These are phyloP conservation scores for Tapera naevia DNA, from an alignment of 2,797 vertebrate species.

Conservation along the genomic window DNA sequence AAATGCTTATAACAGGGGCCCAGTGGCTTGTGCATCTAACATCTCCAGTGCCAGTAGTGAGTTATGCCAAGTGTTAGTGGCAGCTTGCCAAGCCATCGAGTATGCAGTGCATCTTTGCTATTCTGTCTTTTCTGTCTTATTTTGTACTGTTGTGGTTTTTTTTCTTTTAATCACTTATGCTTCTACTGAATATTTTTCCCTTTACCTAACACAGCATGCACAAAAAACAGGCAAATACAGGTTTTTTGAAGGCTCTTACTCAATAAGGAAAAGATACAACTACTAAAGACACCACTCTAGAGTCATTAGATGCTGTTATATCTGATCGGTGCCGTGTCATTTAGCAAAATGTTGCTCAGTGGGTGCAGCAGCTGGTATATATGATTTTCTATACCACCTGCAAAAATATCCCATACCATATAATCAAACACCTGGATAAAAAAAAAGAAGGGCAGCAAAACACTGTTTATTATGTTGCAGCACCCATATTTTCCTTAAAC, in stretches of 20 bases:
- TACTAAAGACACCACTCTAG: slow-evolving; percentile 64
- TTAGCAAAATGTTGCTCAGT: slow-evolving; percentile 74
- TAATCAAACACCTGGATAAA: slow-evolving; percentile 80
- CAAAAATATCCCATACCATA: slow-evolving; percentile 74
- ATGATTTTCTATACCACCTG: slow-evolving; percentile 81
- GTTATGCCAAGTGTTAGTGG: slow-evolving; percentile 65
- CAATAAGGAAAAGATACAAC: slow-evolving; percentile 19
- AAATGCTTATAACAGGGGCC: slow-evolving; percentile 31
- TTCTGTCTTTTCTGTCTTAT: slow-evolving; percentile 19
- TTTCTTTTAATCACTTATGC: slow-evolving; percentile 35
- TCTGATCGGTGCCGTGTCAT: slow-evolving; percentile 68
- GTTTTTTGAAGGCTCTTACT: slow-evolving; percentile 61
- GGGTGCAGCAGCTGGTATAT: slow-evolving; percentile 74
- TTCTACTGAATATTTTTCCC: slow-evolving; percentile 55
- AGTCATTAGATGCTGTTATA: slow-evolving; percentile 70
- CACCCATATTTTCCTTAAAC: slow-evolving; percentile 68
- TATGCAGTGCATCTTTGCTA: slow-evolving; percentile 56
- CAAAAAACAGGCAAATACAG: slow-evolving; percentile 48
- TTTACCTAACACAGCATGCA: slow-evolving; percentile 43
- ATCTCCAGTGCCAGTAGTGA: slow-evolving; percentile 57
- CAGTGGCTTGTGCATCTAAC: slow-evolving; percentile 60
- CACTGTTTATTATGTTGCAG: slow-evolving; percentile 67
- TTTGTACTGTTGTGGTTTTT: not conserved
- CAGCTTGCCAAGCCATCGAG: slow-evolving; percentile 68
- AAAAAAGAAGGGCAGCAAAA: slow-evolving; percentile 60